Conservation (phyloP, 2,888 invertebrate species). For the Gerosis bhagava region DNA sequence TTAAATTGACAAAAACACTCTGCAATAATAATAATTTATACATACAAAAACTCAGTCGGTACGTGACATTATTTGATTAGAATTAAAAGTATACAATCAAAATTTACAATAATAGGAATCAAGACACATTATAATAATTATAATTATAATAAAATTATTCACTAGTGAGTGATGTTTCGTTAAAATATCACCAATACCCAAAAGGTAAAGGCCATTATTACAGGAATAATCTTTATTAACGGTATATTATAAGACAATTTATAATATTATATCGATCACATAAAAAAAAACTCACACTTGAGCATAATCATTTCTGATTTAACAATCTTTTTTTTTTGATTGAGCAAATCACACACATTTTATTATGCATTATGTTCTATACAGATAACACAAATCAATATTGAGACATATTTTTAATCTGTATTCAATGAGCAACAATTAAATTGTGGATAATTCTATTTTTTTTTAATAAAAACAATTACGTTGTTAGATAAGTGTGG, state of each 20-base stretch:
- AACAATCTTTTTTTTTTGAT: conserved; percentile 65
- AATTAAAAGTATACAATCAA: conserved; percentile 74
- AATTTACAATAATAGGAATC: conserved; percentile 80
- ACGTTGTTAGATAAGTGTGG: conserved; percentile 40
- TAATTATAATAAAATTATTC: conserved; percentile 55
- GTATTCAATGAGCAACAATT: conserved; percentile 54
- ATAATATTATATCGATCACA: conserved; percentile 55
- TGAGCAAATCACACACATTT: conserved; percentile 71
- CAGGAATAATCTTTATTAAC: conserved; percentile 52
- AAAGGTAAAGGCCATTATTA: conserved; percentile 33
- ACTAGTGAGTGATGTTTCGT: conserved; percentile 62
- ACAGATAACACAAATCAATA: conserved; percentile 16
- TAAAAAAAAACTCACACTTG: conserved; percentile 70
- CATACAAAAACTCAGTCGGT: conserved; percentile 73
- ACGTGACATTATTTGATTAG: conserved; percentile 77
- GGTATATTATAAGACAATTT: conserved; percentile 46
- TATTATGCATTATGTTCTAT: conserved; percentile 32
- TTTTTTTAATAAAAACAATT: conserved; percentile 55
- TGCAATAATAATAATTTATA: conserved; percentile 80
- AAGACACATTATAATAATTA: conserved; percentile 72
- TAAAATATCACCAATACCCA: conserved; percentile 47
- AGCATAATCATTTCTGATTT: conserved; percentile 70
- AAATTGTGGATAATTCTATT: conserved; percentile 42
- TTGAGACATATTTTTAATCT: conserved; percentile 10
- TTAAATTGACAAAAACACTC: conserved; percentile 76